Percentiles rank a stretch among this genome's conserved stretches.
Evolutionary conservation across 2,888 invertebrate genomes (phyloP).

Genomic region (Hecatera dysodea): DNA sequence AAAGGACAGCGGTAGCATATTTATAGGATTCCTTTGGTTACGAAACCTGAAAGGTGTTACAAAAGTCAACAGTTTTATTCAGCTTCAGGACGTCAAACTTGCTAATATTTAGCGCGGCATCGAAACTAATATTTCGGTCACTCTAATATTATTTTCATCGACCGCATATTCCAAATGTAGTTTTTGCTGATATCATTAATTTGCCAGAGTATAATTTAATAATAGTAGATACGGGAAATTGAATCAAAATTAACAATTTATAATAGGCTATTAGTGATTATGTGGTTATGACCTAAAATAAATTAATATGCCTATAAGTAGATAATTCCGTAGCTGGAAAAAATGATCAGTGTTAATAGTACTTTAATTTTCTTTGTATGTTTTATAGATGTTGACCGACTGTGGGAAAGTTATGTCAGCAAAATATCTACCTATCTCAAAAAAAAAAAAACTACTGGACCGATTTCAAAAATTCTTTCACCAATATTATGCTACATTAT

Average conservation of each 20-base stretch:
- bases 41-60: too few species aligned
- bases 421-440: too few species aligned
- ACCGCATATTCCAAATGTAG: conserved; percentile 13
- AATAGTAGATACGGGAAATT: not conserved
- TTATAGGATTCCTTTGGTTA: too few species aligned
- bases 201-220: conserved; percentile 34
- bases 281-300: not conserved
- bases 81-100: not conserved
- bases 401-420: too few species aligned
- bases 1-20: too few species aligned
- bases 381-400: too few species aligned
- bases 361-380: not conserved
- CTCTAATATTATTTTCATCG: conserved; percentile 6
- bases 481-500: too few species aligned
- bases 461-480: too few species aligned
- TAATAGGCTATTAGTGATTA: conserved; percentile 1
- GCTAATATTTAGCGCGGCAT: not conserved
- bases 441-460: too few species aligned
- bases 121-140: not conserved
- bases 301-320: not conserved
- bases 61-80: not conserved
- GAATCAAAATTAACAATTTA: conserved; percentile 23
- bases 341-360: not conserved
- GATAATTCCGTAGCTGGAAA: not conserved
- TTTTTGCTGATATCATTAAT: conserved; percentile 30